phyloP scores from a whole-genome alignment of 2,113 vertebrate species.

The Melanerpes aurifrons region DNA sequence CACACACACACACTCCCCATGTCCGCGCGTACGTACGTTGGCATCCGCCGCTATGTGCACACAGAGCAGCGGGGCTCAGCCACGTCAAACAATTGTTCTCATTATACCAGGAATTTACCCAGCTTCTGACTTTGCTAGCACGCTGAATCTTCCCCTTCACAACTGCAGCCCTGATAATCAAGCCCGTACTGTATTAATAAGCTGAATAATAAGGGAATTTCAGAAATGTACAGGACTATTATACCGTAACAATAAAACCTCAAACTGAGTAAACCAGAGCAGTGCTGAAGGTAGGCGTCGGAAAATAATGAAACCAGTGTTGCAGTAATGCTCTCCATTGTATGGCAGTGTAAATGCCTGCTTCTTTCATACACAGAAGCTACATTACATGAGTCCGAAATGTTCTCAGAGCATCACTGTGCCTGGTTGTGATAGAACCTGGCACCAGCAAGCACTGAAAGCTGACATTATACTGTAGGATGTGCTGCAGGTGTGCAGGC shows the following conservation, averaged over 20 bases:
- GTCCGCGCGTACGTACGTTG: slow-evolving; percentile 19
- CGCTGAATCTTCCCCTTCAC: slow-evolving; percentile 86
- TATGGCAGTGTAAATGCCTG: slow-evolving; percentile 94
- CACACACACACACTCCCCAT: not conserved
- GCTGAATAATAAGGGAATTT: slow-evolving; percentile 99
- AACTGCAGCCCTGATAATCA: slow-evolving; percentile 89
- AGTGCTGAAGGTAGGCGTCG: slow-evolving; percentile 94
- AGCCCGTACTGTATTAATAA: slow-evolving; percentile 97
- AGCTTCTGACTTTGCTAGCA: slow-evolving; percentile 85
- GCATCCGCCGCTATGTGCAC: slow-evolving; percentile 30
- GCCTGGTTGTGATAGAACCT: slow-evolving; percentile 94
- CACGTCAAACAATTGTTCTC: slow-evolving; percentile 75
- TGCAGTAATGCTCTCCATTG: slow-evolving; percentile 97
- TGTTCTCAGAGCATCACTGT: slow-evolving; percentile 95
- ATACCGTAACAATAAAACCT: slow-evolving; percentile 97
- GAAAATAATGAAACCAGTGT: slow-evolving; percentile 97
- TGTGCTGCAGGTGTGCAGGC: slow-evolving; percentile 98
- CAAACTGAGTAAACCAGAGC: slow-evolving; percentile 91
- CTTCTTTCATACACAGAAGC: slow-evolving; percentile 94
- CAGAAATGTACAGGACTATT: slow-evolving; percentile 97
- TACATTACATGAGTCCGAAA: slow-evolving; percentile 94
- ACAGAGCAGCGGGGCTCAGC: slow-evolving; percentile 52
- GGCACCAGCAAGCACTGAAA: slow-evolving; percentile 91
- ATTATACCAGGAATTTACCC: slow-evolving; percentile 81
- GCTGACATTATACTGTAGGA: slow-evolving; percentile 94